Conservation (phyloP, 2,888 invertebrate genomes). For the Andrena minutula region DNA sequence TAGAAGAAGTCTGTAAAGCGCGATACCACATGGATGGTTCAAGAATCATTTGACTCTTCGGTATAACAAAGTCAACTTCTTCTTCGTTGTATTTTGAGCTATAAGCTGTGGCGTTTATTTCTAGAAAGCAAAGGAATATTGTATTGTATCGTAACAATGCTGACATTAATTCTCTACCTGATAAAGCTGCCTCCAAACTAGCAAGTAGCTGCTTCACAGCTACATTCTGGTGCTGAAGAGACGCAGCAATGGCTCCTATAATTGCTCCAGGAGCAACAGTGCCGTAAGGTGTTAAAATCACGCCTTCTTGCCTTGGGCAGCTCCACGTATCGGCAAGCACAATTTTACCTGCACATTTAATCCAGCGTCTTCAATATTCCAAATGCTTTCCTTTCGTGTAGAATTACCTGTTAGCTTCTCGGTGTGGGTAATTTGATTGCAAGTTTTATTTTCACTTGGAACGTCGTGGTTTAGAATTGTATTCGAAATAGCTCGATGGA, state of each 20-base stretch:
- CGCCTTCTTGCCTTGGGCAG: slow-evolving; percentile 89
- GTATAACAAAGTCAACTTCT: slow-evolving; percentile 73
- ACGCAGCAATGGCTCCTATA: slow-evolving; percentile 87
- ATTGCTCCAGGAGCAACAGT: slow-evolving; percentile 87
- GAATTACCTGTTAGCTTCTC: slow-evolving; percentile 73
- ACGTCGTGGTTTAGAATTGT: slow-evolving; percentile 72
- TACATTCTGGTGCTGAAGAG: slow-evolving; percentile 87
- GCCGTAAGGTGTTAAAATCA: slow-evolving; percentile 88
- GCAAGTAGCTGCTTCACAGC: slow-evolving; percentile 49
- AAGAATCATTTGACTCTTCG: slow-evolving; percentile 67
- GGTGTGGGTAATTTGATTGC: slow-evolving; percentile 59
- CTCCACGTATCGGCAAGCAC: slow-evolving; percentile 82
- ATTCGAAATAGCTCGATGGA: slow-evolving; percentile 79
- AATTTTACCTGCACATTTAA: slow-evolving; percentile 60
- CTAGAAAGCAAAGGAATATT: background rate
- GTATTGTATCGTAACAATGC: no score
- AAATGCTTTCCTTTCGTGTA: background rate
- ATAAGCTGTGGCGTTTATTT: slow-evolving; percentile 2
- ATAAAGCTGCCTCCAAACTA: slow-evolving; percentile 7
- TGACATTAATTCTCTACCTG: slow-evolving; percentile 14
- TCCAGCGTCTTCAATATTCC: background rate
- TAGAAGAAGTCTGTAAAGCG: slow-evolving; percentile 66
- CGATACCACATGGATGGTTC: slow-evolving; percentile 75
- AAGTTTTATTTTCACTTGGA: slow-evolving; percentile 61
- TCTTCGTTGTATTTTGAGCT: slow-evolving; percentile 63